A percentile compares a stretch with the other conserved stretches of the same genome.
Evolutionary conservation across 2,888 invertebrate genomes (phyloP).

Genomic region (Heliothis peltigera): DNA sequence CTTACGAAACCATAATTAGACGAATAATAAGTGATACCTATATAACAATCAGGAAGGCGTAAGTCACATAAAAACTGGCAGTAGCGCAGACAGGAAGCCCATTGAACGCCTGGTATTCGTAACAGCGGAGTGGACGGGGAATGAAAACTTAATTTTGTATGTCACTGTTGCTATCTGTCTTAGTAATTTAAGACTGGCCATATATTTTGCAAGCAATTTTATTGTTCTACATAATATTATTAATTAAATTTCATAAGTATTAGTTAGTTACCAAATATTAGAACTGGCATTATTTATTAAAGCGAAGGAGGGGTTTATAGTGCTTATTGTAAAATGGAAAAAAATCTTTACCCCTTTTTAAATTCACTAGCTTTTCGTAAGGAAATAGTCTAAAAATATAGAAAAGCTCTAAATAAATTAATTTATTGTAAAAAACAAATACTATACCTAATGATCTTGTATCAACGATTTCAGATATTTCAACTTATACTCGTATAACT

Average conservation of each 20-base stretch:
- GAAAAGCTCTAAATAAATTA: no score
- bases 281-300: no score
- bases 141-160: slow-evolving; percentile 42
- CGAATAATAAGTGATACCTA: slow-evolving; percentile 45
- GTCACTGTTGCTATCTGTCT: slow-evolving; percentile 41
- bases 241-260: no score
- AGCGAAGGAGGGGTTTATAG: no score
- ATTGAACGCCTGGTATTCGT: slow-evolving; percentile 41
- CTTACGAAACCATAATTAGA: slow-evolving; percentile 57
- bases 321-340: no score
- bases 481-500: slow-evolving; percentile 34
- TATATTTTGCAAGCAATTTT: neutral
- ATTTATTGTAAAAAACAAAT: neutral
- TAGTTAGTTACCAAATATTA: no score
- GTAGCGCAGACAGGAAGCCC: slow-evolving; percentile 51
- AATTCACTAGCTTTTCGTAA: no score
- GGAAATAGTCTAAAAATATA: no score
- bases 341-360: no score
- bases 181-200: slow-evolving; percentile 1
- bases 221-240: neutral
- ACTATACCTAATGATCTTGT: no score
- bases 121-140: slow-evolving; percentile 42
- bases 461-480: neutral
- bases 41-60: slow-evolving; percentile 56
- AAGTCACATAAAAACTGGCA: slow-evolving; percentile 54